Evolutionary conservation across 2,888 invertebrate species (phyloP).

Genomic region (Cheilosia scutellata): DNA sequence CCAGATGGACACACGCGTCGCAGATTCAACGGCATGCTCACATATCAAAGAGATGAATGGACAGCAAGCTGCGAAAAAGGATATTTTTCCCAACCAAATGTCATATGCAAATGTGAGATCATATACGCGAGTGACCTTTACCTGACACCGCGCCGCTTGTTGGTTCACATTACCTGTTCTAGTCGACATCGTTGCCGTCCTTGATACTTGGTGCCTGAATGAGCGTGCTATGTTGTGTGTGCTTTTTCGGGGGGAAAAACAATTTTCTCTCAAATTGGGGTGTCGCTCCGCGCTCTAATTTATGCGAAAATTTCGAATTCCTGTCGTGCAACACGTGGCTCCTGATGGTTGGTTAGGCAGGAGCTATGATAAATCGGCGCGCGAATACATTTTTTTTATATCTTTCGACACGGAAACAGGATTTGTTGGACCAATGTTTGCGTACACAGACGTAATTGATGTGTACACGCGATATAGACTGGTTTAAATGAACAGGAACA

Average conservation of each 20-base stretch:
- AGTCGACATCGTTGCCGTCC: conserved; percentile 35
- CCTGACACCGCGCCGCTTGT: conserved; percentile 45
- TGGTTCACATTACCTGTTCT: conserved; percentile 3
- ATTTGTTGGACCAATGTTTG: conserved; percentile 54
- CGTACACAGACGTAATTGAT: conserved; percentile 49
- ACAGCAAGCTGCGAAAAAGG: conserved; percentile 61
- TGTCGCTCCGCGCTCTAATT: conserved; percentile 65
- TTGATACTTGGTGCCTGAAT: conserved; percentile 19
- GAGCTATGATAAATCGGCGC: conserved; percentile 67
- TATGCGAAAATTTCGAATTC: conserved; percentile 73
- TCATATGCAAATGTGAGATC: conserved; percentile 74
- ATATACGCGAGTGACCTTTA: conserved; percentile 73
- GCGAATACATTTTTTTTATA: conserved; percentile 61
- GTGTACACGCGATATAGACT: conserved; percentile 63
- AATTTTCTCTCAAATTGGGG: conserved; percentile 57
- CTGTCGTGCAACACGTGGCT: conserved; percentile 71
- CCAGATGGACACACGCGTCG: conserved; percentile 69
- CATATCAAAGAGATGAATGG: conserved; percentile 53
- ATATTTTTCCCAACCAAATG: conserved; percentile 65
- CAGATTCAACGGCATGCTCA: conserved; percentile 49
- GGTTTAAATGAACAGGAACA: conserved; percentile 15
- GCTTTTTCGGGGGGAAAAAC: conserved; percentile 52
- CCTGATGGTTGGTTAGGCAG: conserved; percentile 45
- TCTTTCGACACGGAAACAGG: conserved; percentile 45
- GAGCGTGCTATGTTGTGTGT: conserved; percentile 35